Percentiles rank a stretch among this genome's conserved stretches.
phyloP scores from a whole-genome alignment of 2,888 invertebrate species.

The Epistrophe eligans region DNA sequence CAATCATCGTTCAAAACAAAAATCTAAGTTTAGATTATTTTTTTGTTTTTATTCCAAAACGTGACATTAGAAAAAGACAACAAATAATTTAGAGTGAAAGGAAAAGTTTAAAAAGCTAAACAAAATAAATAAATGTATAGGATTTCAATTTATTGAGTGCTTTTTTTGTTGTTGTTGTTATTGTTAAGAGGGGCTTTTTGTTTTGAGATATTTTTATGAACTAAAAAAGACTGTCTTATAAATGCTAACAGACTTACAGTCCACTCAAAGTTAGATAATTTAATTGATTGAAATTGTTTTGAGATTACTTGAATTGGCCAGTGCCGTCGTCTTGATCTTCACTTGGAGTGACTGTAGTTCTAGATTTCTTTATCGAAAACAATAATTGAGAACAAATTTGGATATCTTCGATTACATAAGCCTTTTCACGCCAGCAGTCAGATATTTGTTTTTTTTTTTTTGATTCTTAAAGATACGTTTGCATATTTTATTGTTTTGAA shows the following conservation, averaged over 20 bases:
- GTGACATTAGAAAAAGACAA: constrained; percentile 44
- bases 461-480: not conserved
- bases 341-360: not conserved
- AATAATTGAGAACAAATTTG: not conserved
- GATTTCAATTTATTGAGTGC: constrained; percentile 17
- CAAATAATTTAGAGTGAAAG: constrained; percentile 9
- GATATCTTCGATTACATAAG: constrained; percentile 16
- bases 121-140: not conserved
- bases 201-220: too few species aligned
- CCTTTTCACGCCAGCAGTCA: not conserved
- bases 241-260: not conserved
- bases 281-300: constrained; percentile 6
- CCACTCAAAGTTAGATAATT: constrained; percentile 15
- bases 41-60: constrained; percentile 30
- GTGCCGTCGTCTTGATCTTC: not conserved
- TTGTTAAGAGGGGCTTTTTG: too few species aligned
- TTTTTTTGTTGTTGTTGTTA: not conserved
- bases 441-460: not conserved
- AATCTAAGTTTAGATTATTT: constrained; percentile 45
- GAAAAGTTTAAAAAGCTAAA: constrained; percentile 35
- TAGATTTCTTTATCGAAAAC: not conserved
- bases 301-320: constrained; percentile 4
- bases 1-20: constrained; percentile 39
- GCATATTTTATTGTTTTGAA: not conserved
- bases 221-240: not conserved